These are phyloP conservation scores for Trissolcus basalis DNA, from an alignment of 1,140 invertebrate genomes.

Conservation along the genomic window DNA sequence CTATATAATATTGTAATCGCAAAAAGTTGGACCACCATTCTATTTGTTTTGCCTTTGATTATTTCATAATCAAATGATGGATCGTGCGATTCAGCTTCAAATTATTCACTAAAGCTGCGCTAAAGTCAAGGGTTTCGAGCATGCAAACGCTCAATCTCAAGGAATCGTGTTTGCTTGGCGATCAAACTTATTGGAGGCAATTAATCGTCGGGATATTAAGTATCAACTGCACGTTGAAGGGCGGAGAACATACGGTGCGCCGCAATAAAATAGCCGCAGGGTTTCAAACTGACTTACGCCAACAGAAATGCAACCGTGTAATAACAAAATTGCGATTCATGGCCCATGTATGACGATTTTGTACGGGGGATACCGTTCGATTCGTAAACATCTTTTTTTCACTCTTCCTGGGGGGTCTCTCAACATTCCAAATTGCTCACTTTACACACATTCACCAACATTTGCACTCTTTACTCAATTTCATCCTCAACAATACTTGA, in stretches of 20 bases:
- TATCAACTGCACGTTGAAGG: constrained; percentile 45
- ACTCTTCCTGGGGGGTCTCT: too few species aligned
- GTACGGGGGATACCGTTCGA: constrained; percentile 3
- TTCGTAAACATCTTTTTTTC: background rate
- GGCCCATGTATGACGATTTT: constrained; percentile 28
- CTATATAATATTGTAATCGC: too few species aligned
- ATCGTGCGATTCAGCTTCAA: background rate
- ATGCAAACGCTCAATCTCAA: constrained; percentile 29
- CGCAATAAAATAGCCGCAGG: constrained; percentile 47
- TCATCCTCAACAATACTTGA: too few species aligned
- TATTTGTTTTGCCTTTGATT: too few species aligned
- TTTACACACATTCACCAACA: too few species aligned
- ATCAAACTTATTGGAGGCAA: constrained; percentile 41
- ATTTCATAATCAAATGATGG: too few species aligned
- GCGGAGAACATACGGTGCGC: constrained; percentile 28
- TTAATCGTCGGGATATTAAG: constrained; percentile 49
- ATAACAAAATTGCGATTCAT: constrained; percentile 40
- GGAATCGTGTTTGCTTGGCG: constrained; percentile 26
- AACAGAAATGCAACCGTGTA: constrained; percentile 23
- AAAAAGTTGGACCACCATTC: too few species aligned
- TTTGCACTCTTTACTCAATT: too few species aligned
- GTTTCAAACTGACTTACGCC: constrained; percentile 27
- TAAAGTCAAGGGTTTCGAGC: too few species aligned
- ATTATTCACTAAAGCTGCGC: too few species aligned
- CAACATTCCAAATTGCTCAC: background rate